phyloP scores from a whole-genome alignment of 2,113 vertebrate species.

The Myotis yumanensis region DNA sequence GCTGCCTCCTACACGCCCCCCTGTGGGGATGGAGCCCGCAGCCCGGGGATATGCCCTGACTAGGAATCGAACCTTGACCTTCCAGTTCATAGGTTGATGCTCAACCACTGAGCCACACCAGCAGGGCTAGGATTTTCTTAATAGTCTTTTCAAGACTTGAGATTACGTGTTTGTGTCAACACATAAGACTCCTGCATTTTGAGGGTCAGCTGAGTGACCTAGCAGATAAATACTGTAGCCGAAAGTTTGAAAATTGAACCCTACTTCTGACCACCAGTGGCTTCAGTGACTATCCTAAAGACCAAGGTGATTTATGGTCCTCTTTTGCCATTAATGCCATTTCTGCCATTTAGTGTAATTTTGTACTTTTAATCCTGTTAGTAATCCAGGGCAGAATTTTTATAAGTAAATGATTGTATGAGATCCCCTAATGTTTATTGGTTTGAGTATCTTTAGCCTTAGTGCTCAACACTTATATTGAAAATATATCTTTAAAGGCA shows the following conservation, averaged over 20 bases:
- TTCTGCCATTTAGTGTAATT: background rate
- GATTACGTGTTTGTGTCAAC: background rate
- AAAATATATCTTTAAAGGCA: slow-evolving; percentile 1
- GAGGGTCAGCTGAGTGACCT: background rate
- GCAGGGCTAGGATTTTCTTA: background rate
- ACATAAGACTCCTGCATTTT: background rate
- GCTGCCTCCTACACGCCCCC: no score
- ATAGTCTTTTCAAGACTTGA: background rate
- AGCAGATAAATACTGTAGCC: background rate
- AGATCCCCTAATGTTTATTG: background rate
- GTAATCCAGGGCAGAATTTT: background rate
- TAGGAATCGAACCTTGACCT: no score
- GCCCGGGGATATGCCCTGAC: no score
- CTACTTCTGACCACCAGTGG: background rate
- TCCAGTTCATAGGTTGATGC: no score
- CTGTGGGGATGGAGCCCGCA: no score
- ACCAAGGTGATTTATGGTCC: background rate
- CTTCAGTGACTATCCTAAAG: background rate
- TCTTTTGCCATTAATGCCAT: background rate
- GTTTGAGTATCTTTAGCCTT: background rate
- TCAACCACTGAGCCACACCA: no score
- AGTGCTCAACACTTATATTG: background rate
- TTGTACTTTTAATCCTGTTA: background rate
- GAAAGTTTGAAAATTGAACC: background rate
- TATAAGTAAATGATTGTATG: background rate